Evolutionary conservation across 2,797 vertebrate genomes (phyloP).

Genomic region (Halcyon leucocephala): DNA sequence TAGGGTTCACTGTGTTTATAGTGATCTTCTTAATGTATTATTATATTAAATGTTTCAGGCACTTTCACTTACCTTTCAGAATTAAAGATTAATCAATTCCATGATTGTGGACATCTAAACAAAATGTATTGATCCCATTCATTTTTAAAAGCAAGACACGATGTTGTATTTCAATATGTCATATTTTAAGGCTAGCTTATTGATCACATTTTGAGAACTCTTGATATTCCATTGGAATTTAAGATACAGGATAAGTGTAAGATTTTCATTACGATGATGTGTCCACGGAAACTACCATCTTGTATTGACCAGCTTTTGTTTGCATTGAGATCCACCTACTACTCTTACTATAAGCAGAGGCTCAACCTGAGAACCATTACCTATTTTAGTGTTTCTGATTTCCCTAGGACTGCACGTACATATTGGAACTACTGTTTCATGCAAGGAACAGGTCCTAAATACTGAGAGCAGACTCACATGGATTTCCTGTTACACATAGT

Average conservation of each 20-base stretch:
- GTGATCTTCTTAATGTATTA: conserved; percentile 18
- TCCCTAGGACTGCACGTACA: neutral
- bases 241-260: neutral
- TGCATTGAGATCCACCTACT: neutral
- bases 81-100: conserved; percentile 66
- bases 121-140: conserved; percentile 60
- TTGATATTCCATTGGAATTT: neutral
- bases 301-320: neutral
- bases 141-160: conserved; percentile 55
- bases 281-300: neutral
- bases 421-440: neutral
- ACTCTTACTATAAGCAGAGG: neutral
- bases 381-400: neutral
- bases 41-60: conserved; percentile 48
- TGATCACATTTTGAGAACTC: conserved; percentile 32
- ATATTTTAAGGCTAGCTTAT: conserved; percentile 39
- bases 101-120: conserved; percentile 48
- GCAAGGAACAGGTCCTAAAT: neutral
- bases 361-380: neutral
- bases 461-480: neutral
- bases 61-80: conserved; percentile 62
- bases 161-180: conserved; percentile 25
- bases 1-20: neutral
- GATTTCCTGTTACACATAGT: neutral
- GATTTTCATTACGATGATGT: neutral